phyloP scores from a whole-genome alignment of 2,113 vertebrate genomes.

The Hepsetus odoe region DNA sequence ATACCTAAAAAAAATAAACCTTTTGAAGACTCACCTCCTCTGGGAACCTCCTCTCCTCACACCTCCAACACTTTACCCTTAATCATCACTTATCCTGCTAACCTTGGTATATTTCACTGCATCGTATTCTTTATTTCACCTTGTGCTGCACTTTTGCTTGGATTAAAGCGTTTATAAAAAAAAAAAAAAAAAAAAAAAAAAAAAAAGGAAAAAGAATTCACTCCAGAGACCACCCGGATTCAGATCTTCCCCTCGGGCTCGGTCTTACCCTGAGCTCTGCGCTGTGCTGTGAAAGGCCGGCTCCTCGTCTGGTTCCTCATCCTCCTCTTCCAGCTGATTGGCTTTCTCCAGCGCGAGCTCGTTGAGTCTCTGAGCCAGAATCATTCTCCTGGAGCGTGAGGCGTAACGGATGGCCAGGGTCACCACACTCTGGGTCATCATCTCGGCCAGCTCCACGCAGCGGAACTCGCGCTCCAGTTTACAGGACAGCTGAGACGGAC shows the following conservation, averaged over 20 bases:
- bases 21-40: no score
- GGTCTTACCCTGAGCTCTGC: conserved; percentile 73
- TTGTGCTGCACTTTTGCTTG: no score
- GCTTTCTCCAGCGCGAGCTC: conserved; percentile 87
- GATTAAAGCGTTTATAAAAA: no score
- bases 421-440: conserved; percentile 89
- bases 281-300: conserved; percentile 67
- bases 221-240: no score
- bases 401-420: conserved; percentile 91
- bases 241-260: background rate
- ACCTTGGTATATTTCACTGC: no score
- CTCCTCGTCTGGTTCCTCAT: conserved; percentile 68
- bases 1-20: no score
- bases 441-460: conserved; percentile 88
- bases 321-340: conserved; percentile 68
- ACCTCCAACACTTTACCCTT: no score
- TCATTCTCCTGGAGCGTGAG: conserved; percentile 85
- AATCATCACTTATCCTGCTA: no score
- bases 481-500: conserved; percentile 85
- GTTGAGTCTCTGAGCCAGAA: conserved; percentile 86
- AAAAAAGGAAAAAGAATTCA: background rate
- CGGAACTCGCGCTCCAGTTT: conserved; percentile 94
- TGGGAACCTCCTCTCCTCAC: no score
- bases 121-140: no score
- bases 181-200: background rate